phyloP scores from a whole-genome alignment of 1,140 invertebrate genomes.

The Nomia melanderi region DNA sequence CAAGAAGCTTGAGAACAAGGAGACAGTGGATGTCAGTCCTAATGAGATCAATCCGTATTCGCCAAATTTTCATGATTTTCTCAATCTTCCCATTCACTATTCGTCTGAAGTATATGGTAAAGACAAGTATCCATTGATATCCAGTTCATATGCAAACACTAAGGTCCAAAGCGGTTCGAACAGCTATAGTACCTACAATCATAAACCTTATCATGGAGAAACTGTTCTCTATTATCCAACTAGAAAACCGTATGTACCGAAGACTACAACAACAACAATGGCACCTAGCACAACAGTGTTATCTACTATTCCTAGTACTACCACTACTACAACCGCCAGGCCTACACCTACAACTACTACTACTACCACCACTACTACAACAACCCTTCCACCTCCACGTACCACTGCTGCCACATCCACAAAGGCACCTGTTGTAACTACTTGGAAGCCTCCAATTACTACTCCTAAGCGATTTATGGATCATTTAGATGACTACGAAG shows the following conservation, averaged over 20 bases:
- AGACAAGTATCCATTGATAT: slow-evolving; percentile 85
- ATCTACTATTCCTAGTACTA: slow-evolving; percentile 66
- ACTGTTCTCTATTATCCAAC: slow-evolving; percentile 63
- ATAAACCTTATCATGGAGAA: slow-evolving; percentile 82
- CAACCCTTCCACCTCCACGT: slow-evolving; percentile 30
- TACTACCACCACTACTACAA: slow-evolving; percentile 71
- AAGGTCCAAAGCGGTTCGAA: slow-evolving; percentile 86
- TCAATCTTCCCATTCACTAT: slow-evolving; percentile 86
- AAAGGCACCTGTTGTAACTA: slow-evolving; percentile 68
- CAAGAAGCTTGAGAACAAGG: slow-evolving; percentile 76
- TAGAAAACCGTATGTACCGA: slow-evolving; percentile 37
- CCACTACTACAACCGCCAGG: slow-evolving; percentile 70
- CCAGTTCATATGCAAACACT: slow-evolving; percentile 87
- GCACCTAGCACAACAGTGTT: slow-evolving; percentile 62
- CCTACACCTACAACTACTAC: slow-evolving; percentile 66
- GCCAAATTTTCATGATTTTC: slow-evolving; percentile 86
- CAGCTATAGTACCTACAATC: slow-evolving; percentile 83
- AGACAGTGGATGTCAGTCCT: slow-evolving; percentile 75
- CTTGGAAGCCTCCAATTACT: slow-evolving; percentile 70
- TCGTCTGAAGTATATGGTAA: slow-evolving; percentile 84
- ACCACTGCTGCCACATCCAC: slow-evolving; percentile 34
- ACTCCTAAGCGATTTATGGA: slow-evolving; percentile 42
- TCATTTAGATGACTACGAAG: slow-evolving; percentile 64
- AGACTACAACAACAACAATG: slow-evolving; percentile 58
- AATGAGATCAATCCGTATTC: slow-evolving; percentile 83